Conservation (phyloP, 2,888 invertebrate species). For the Himalopsyche anomala region DNA sequence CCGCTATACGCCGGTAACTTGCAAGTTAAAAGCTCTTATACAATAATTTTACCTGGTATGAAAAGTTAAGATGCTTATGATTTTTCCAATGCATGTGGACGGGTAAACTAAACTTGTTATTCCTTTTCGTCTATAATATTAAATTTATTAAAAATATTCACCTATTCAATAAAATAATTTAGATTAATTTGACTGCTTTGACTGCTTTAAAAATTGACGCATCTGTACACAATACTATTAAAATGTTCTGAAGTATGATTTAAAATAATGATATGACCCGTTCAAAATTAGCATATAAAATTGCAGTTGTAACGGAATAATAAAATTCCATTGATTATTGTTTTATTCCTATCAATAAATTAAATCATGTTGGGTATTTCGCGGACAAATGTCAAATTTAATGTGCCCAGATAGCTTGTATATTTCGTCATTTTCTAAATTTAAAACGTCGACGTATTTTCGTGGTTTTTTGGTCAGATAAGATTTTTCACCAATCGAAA, state of each 20-base stretch:
- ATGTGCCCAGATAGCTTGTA: not conserved
- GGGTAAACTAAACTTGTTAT: too few relatives aligned
- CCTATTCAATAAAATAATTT: too few relatives aligned
- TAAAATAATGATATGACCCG: too few relatives aligned
- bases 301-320: too few relatives aligned
- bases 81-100: not conserved
- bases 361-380: too few relatives aligned
- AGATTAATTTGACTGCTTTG: too few relatives aligned
- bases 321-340: too few relatives aligned
- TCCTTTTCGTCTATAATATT: not conserved
- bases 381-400: constrained; percentile 16
- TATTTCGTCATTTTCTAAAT: constrained; percentile 39
- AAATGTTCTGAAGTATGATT: too few relatives aligned
- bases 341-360: too few relatives aligned
- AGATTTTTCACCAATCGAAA: not conserved
- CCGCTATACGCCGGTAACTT: not conserved
- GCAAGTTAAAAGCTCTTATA: not conserved
- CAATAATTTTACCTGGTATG: not conserved
- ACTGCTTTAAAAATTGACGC: too few relatives aligned
- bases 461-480: constrained; percentile 39
- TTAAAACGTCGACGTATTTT: not conserved
- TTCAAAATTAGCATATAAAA: too few relatives aligned
- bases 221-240: too few relatives aligned
- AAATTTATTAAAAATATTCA: not conserved
- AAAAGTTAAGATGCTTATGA: not conserved